Percentiles rank a stretch among this genome's conserved stretches.
Conservation (phyloP, 1,140 invertebrate genomes). For the Bicyclus anynana region DNA sequence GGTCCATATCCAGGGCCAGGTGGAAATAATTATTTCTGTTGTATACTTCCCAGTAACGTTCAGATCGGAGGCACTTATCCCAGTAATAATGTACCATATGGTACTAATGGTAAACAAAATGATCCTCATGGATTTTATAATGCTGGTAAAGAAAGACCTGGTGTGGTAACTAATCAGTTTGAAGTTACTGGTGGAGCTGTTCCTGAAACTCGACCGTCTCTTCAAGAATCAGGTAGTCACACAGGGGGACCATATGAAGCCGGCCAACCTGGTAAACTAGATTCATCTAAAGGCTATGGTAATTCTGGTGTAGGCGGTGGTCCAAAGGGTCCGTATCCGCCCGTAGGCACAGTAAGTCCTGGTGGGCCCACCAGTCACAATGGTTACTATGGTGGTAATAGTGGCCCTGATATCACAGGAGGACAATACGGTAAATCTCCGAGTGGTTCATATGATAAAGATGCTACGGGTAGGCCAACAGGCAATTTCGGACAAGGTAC, state of each 20-base stretch:
- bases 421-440: conserved; percentile 1
- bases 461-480: no score
- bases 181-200: neutral
- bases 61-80: conserved; percentile 12
- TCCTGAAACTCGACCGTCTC: no score
- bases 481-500: neutral
- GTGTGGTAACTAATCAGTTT: conserved; percentile 6
- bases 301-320: neutral
- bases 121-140: neutral
- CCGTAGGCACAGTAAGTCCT: neutral
- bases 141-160: neutral
- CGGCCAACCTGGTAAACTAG: no score
- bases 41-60: conserved; percentile 25
- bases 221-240: neutral
- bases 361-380: conserved; percentile 1
- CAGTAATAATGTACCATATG: neutral
- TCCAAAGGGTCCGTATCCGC: conserved; percentile 8
- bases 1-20: conserved; percentile 28
- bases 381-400: conserved; percentile 7
- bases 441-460: conserved; percentile 1
- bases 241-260: no score
- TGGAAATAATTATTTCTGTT: conserved; percentile 39
- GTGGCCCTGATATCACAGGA: neutral
- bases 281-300: no score
- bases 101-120: neutral